A percentile compares a stretch with the other conserved stretches of the same genome.
These are phyloP conservation scores for Drosophila rufa DNA, from an alignment of 1,140 invertebrate genomes.

Conservation along the genomic window DNA sequence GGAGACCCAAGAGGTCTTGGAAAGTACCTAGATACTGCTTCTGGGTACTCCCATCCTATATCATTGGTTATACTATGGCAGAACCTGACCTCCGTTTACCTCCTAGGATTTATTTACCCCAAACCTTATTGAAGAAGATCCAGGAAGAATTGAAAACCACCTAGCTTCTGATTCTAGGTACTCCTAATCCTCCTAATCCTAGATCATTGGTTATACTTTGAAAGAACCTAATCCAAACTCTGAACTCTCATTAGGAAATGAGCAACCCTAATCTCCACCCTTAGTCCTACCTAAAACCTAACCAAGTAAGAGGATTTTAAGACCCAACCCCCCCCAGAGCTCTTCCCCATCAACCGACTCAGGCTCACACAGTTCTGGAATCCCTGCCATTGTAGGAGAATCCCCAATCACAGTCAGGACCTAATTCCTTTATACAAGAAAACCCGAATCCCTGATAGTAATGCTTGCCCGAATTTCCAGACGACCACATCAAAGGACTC, in stretches of 20 bases:
- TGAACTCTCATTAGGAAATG: not conserved
- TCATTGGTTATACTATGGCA: no score
- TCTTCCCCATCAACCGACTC: not conserved
- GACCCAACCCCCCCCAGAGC: not conserved
- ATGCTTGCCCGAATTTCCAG: conserved; percentile 39
- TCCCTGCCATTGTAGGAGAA: conserved; percentile 1
- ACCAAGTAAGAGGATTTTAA: no score
- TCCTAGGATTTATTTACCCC: no score
- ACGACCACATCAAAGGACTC: conserved; percentile 85
- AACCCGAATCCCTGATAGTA: not conserved
- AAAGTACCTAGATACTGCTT: no score
- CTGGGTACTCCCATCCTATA: no score
- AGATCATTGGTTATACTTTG: no score
- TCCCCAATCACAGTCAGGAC: not conserved
- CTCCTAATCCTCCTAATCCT: no score
- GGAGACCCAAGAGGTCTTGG: no score
- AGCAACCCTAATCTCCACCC: not conserved
- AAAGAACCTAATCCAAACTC: not conserved
- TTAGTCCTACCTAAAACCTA: not conserved
- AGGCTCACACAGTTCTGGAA: not conserved
- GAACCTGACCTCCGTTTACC: no score
- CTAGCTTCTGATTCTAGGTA: no score
- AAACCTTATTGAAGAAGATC: no score
- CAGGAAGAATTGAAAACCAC: no score
- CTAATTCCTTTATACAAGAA: not conserved